phyloP scores from a whole-genome alignment of 2,797 vertebrate species.

The Acipenser transmontanus region DNA sequence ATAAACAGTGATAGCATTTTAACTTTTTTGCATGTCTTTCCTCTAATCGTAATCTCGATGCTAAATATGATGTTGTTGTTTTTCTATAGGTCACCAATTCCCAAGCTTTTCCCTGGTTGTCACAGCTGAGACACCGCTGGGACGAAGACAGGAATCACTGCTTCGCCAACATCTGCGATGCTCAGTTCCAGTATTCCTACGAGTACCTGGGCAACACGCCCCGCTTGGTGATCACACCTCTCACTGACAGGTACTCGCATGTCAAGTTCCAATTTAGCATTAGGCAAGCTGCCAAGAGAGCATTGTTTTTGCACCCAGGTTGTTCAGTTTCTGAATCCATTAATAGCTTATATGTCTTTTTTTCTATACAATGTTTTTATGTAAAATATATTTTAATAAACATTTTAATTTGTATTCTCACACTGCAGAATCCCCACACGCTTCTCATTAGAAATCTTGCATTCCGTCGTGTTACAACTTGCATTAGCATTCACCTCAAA shows the following conservation, averaged over 20 bases:
- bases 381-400: too few species aligned
- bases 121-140: slow-evolving; percentile 68
- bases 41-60: too few species aligned
- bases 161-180: slow-evolving; percentile 65
- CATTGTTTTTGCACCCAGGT: neutral
- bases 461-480: neutral
- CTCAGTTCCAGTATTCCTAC: slow-evolving; percentile 72
- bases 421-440: neutral
- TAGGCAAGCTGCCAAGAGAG: neutral
- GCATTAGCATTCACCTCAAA: too few species aligned
- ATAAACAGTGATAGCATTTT: too few species aligned
- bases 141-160: slow-evolving; percentile 55
- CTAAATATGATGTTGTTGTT: neutral
- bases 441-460: neutral
- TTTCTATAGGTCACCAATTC: slow-evolving; percentile 54
- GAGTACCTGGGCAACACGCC: slow-evolving; percentile 77
- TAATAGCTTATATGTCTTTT: too few species aligned
- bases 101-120: slow-evolving; percentile 68
- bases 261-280: neutral
- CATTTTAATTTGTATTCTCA: too few species aligned
- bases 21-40: neutral
- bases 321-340: too few species aligned
- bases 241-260: slow-evolving; percentile 68
- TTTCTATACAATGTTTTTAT: too few species aligned
- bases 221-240: slow-evolving; percentile 68